Evolutionary conservation across 2,113 vertebrate genomes (phyloP).

Genomic region (Ursus arctos): DNA sequence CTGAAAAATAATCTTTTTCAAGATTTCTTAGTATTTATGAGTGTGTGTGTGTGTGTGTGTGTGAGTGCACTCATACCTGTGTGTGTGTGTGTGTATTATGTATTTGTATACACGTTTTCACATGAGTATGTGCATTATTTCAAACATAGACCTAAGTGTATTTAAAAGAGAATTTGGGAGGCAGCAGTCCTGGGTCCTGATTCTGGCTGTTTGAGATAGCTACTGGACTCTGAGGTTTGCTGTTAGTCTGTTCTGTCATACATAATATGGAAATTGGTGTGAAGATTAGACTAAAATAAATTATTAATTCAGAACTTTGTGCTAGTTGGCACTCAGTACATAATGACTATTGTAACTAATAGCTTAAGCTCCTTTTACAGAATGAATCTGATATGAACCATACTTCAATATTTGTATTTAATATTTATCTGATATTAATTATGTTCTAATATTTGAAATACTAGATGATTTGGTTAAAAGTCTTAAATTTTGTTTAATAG

Average conservation of each 20-base stretch:
- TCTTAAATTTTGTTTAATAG: conserved; percentile 13
- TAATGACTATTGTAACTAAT: neutral
- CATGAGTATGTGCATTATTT: neutral
- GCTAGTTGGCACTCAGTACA: neutral
- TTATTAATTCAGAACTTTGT: neutral
- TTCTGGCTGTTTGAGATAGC: neutral
- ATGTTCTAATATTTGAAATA: conserved; percentile 18
- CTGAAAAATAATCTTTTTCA: neutral
- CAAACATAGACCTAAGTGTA: neutral
- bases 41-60: neutral
- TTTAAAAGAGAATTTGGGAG: neutral
- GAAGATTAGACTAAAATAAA: conserved; percentile 2
- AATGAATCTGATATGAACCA: neutral
- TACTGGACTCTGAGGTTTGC: neutral
- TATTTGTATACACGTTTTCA: neutral
- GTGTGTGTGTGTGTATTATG: neutral
- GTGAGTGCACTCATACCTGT: neutral
- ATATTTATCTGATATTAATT: conserved; percentile 6
- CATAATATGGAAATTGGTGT: neutral
- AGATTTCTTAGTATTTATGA: neutral
- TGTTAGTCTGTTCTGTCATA: neutral
- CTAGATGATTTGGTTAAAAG: neutral
- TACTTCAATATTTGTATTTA: neutral
- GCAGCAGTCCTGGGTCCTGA: neutral
- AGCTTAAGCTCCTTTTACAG: conserved; percentile 15